These are phyloP conservation scores for Hypocryptadius cinnamomeus DNA, from an alignment of 2,113 vertebrate genomes.

Conservation along the genomic window DNA sequence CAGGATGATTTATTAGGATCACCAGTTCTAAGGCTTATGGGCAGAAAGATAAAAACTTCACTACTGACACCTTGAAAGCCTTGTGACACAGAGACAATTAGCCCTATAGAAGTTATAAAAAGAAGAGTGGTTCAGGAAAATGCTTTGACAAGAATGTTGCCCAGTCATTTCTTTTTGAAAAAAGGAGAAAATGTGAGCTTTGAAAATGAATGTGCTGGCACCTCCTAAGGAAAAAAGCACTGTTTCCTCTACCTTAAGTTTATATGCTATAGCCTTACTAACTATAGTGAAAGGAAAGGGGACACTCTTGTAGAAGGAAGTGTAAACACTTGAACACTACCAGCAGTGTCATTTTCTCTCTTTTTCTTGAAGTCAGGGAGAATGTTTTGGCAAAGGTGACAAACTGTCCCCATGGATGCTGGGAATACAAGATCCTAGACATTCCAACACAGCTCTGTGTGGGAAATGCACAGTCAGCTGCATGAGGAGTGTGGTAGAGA, in stretches of 20 bases:
- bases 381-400: background rate
- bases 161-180: background rate
- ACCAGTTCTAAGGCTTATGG: constrained; percentile 5
- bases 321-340: background rate
- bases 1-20: constrained; percentile 56
- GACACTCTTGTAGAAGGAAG: background rate
- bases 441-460: background rate
- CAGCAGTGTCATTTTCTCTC: background rate
- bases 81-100: constrained; percentile 37
- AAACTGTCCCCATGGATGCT: background rate
- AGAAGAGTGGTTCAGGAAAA: background rate
- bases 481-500: background rate
- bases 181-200: background rate
- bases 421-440: background rate
- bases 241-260: background rate
- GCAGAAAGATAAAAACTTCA: constrained; percentile 48
- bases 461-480: background rate
- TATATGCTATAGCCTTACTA: background rate
- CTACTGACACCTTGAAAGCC: constrained; percentile 29
- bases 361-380: background rate
- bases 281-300: background rate
- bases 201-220: background rate
- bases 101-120: constrained; percentile 6
- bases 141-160: background rate
- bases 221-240: background rate